phyloP scores from a whole-genome alignment of 2,888 invertebrate genomes.

The Eupeodes luniger region DNA sequence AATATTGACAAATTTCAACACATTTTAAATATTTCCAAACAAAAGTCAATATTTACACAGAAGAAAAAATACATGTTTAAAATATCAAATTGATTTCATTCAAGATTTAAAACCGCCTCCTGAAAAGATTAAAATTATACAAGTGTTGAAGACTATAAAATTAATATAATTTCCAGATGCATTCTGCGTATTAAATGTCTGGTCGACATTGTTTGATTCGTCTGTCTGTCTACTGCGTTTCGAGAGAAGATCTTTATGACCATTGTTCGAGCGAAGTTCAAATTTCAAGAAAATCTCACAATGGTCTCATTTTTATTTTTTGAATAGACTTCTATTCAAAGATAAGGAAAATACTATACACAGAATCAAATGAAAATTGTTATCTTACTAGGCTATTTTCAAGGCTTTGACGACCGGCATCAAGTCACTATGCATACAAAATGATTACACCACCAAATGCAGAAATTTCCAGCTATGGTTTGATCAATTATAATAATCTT shows the following conservation, averaged over 20 bases:
- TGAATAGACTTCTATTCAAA: neutral
- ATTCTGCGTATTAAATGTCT: neutral
- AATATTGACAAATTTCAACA: no score
- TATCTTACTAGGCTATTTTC: constrained; percentile 30
- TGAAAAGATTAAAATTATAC: no score
- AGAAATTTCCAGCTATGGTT: constrained; percentile 14
- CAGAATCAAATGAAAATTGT: neutral
- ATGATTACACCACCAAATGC: neutral
- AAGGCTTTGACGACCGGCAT: neutral
- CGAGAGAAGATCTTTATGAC: neutral
- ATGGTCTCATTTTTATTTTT: neutral
- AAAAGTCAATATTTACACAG: no score
- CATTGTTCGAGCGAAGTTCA: constrained; percentile 8
- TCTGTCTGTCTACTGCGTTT: constrained; percentile 10
- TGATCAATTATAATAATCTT: neutral
- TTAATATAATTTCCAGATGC: neutral
- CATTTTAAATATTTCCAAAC: no score
- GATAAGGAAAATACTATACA: neutral
- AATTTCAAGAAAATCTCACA: constrained; percentile 12
- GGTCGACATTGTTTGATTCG: neutral
- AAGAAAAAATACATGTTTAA: no score
- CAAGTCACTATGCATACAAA: constrained; percentile 4
- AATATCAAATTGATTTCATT: no score
- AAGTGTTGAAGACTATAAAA: no score
- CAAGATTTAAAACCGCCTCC: no score